Evolutionary conservation across 2,888 invertebrate genomes (phyloP), one percentile per base, ranked within the genome.

Genomic region (Pristionchus entomophagus): DNA sequence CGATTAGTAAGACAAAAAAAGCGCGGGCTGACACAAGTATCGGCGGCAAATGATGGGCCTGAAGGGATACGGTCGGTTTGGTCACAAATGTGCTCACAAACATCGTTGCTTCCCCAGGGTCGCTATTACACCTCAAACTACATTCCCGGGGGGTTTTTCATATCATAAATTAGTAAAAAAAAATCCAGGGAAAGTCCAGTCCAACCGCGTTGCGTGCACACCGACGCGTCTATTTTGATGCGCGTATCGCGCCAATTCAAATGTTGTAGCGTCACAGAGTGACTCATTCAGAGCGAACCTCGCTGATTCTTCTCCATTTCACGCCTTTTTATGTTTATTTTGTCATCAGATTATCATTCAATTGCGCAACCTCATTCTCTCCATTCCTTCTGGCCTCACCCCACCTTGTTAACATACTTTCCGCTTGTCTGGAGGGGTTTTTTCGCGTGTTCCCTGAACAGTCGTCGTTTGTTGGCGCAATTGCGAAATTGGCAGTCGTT

Each of bases 41-140:
- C 29, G 19, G 2, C 29, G 78, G 29, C 10, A 38, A 69, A 69
- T 32, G 78, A 17, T 12, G 45, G 14, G n/a, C 49, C 49, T 78
- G 78, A 78, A 78, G n/a, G 78, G 78, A 29, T 78, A 41, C 49
- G 78, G 78, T 78, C 12, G 78, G 78, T 78, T 49, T 49, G 49
- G 19, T n/a, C 78, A 45, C 26, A 26, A 29, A 29, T 51, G 49
- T 78, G 32, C 49, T 78, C 26, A 29, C 26, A 29, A 78, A 29
- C 78, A 78, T 78, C 45, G 45, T 32, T 78, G 26, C 26, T 45
- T 51, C 49, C 32, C 22, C 78, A 78, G 78, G 78, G 32, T 81
- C n/a, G n/a, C 26, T 49, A 81, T 35, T 56, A 81, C 26, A 81
- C 26, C 51, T 32, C 41, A 56, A 69, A 81, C 81, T 81, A 81